Conservation (phyloP, 2,888 invertebrate genomes). For the Lobophora halterata region DNA sequence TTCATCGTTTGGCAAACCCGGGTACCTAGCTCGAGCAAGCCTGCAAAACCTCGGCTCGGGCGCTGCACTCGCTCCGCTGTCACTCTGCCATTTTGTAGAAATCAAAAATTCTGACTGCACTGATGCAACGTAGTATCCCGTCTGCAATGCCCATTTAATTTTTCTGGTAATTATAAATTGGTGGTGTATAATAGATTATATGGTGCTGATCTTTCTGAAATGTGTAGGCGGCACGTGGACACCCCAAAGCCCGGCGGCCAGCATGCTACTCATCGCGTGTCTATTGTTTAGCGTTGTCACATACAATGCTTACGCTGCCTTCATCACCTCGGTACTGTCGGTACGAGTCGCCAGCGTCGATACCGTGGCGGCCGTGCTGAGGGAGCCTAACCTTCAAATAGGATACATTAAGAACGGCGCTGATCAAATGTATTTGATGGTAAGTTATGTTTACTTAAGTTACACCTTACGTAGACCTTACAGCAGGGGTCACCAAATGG, state of each 20-base stretch:
- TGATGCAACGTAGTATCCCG: no score
- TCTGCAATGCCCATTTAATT: no score
- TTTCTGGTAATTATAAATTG: no score
- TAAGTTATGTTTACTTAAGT: conserved; percentile 41
- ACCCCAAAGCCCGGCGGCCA: conserved; percentile 78
- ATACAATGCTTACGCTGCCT: conserved; percentile 84
- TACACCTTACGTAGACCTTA: no score
- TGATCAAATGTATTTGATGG: conserved; percentile 83
- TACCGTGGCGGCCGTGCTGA: conserved; percentile 79
- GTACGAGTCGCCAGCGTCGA: conserved; percentile 80
- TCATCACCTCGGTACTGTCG: conserved; percentile 84
- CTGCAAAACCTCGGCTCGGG: no score
- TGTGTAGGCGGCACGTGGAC: conserved; percentile 80
- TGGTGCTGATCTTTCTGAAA: neutral
- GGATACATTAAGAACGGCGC: conserved; percentile 81
- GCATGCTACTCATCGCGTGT: conserved; percentile 79
- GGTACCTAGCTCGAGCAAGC: no score
- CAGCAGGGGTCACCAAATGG: no score
- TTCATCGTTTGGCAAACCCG: no score
- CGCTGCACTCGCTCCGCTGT: no score
- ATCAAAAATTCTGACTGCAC: no score
- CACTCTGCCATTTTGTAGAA: no score
- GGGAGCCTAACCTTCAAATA: conserved; percentile 79
- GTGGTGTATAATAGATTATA: no score
- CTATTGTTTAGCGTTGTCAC: conserved; percentile 82